Base-by-base conservation (phyloP, 2,888 invertebrate species). In the Endomychus coccineus region DNA sequence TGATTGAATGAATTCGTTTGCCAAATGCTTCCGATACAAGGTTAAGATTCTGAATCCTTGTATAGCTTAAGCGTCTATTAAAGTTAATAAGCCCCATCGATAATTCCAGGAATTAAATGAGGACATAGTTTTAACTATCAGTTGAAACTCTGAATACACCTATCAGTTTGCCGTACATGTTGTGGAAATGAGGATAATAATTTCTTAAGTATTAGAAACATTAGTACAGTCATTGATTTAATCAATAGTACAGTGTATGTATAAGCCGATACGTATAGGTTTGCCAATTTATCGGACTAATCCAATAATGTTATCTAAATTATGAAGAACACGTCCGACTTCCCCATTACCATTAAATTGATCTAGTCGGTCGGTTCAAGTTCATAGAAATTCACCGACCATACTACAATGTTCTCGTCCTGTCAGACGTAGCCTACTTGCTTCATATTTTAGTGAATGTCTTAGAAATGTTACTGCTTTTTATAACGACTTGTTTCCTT, bases 321-420 rank as follows among this genome's bases (percentile, higher is more conserved):
- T 51, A 51, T 50, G 48, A 50, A 53, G 45, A 47, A 53, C 53
- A 53, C 49, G 51, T 48, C 42, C 43, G 46, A 39, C n/a, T 46
- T 30, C 46, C 45, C 46, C 46, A 51, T 51, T 49, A 49, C 48
- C 52, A 52, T 52, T 49, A 51, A 48, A 49, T 48, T 36, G 45
- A 46, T 42, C 42, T 40, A 32, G 43, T 43, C 48, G 49, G 44
- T n/a, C n/a, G n/a, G n/a, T n/a, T n/a, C n/a, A n/a, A n/a, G n/a
- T n/a, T n/a, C n/a, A n/a, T n/a, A n/a, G n/a, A n/a, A n/a, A n/a
- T n/a, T n/a, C n/a, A n/a, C n/a, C n/a, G n/a, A n/a, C n/a, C n/a
- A n/a, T n/a, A n/a, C n/a, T n/a, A n/a, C n/a, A n/a, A n/a, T n/a
- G n/a, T n/a, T n/a, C n/a, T n/a, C n/a, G n/a, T n/a, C n/a, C 13